Evolutionary conservation across 2,797 vertebrate species (phyloP).

Genomic region (Muscicapa striata): DNA sequence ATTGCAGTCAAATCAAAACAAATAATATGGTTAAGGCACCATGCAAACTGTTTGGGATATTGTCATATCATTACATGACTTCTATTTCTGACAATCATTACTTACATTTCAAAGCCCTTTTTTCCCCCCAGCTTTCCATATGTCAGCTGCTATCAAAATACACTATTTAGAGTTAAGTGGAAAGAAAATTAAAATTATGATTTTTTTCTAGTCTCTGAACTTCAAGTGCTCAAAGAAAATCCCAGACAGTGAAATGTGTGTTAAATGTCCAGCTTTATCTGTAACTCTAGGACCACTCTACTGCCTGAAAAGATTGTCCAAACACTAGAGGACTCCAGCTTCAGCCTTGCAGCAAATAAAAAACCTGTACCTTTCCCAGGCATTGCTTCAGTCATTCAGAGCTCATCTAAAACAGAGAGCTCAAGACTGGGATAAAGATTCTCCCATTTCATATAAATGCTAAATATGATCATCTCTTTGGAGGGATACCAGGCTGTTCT

Average conservation of each 20-base stretch:
- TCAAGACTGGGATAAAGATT: not conserved
- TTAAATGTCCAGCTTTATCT: not conserved
- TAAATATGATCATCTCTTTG: not conserved
- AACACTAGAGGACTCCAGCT: not conserved
- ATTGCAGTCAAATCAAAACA: conserved; percentile 28
- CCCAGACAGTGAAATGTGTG: not conserved
- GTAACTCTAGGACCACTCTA: not conserved
- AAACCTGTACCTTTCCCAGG: not conserved
- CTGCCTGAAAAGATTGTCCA: not conserved
- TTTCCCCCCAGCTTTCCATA: not conserved
- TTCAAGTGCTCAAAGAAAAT: not conserved
- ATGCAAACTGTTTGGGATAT: not conserved
- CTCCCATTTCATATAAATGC: not conserved
- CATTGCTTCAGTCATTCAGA: not conserved
- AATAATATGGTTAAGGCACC: not conserved
- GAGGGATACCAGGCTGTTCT: not conserved
- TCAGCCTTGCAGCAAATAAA: not conserved
- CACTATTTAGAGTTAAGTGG: not conserved
- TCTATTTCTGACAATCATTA: conserved; percentile 31
- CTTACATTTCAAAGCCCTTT: conserved; percentile 1
- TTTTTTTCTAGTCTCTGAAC: not conserved
- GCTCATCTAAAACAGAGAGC: not conserved
- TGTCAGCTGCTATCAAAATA: conserved; percentile 22
- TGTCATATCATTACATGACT: not conserved
- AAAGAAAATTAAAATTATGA: not conserved